Percentiles rank a stretch among this genome's conserved stretches.
These are phyloP conservation scores for Dendronephthya gigantea DNA, from an alignment of 64 coral and sea anemone species.

Conservation along the genomic window DNA sequence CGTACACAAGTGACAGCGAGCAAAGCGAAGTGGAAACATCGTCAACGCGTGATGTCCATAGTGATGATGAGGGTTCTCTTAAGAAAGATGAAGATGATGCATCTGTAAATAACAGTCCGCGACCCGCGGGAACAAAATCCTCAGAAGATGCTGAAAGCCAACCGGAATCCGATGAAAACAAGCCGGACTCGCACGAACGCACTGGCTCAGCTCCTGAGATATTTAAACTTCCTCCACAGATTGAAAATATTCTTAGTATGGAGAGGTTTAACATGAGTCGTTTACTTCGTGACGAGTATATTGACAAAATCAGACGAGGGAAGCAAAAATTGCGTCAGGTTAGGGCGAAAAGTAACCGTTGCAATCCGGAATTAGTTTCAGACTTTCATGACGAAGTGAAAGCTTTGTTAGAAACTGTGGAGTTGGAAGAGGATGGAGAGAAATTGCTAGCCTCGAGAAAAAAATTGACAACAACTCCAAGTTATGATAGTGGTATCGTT, in stretches of 20 bases:
- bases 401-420: not conserved
- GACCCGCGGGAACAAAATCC: not conserved
- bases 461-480: not conserved
- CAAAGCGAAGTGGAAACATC: not conserved
- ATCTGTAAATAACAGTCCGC: not conserved
- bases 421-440: not conserved
- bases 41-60: not conserved
- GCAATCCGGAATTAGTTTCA: not conserved
- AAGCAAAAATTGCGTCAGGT: not conserved
- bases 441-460: not conserved
- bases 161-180: not conserved
- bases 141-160: not conserved
- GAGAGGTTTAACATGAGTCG: constrained; percentile 6
- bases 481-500: not conserved
- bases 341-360: not conserved
- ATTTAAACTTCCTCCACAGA: not conserved
- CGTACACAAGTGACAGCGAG: not conserved
- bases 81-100: not conserved
- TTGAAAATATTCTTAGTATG: not conserved
- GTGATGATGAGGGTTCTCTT: not conserved
- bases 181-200: not conserved
- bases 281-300: not conserved
- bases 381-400: not conserved
- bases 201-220: not conserved
- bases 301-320: not conserved